These are phyloP conservation scores for Drosophila trichaetosa DNA, from an alignment of 2,888 invertebrate species.

Conservation along the genomic window DNA sequence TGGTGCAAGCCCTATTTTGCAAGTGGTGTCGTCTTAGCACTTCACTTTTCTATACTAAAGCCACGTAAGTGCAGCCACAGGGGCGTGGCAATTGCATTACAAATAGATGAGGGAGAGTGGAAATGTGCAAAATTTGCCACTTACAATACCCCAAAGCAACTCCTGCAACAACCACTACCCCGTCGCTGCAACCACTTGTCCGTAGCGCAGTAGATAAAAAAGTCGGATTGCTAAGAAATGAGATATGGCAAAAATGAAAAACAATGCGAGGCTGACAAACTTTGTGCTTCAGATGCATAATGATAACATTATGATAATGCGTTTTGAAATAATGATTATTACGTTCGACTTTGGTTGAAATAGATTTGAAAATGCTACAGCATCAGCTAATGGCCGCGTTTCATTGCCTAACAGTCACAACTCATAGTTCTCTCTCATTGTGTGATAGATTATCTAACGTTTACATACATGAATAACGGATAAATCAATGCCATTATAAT, in stretches of 20 bases:
- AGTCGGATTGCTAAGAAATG: constrained; percentile 30
- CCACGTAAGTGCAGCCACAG: constrained; percentile 73
- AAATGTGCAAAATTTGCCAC: constrained; percentile 40
- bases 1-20: constrained; percentile 61
- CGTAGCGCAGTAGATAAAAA: constrained; percentile 37
- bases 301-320: background rate
- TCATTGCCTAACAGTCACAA: background rate
- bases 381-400: background rate
- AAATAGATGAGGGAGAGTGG: constrained; percentile 37
- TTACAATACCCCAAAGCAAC: background rate
- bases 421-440: background rate
- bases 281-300: background rate
- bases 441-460: no score
- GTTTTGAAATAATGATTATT: background rate
- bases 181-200: background rate
- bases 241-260: constrained; percentile 28
- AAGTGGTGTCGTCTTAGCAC: constrained; percentile 68
- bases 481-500: background rate
- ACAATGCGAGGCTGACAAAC: constrained; percentile 31
- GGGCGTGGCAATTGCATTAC: constrained; percentile 75
- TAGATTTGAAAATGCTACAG: background rate
- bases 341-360: background rate
- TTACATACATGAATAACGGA: background rate
- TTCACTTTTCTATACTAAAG: constrained; percentile 75
- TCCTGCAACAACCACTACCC: background rate